phyloP scores from a whole-genome alignment of 1,140 invertebrate genomes.

The Bombyx mandarina region DNA sequence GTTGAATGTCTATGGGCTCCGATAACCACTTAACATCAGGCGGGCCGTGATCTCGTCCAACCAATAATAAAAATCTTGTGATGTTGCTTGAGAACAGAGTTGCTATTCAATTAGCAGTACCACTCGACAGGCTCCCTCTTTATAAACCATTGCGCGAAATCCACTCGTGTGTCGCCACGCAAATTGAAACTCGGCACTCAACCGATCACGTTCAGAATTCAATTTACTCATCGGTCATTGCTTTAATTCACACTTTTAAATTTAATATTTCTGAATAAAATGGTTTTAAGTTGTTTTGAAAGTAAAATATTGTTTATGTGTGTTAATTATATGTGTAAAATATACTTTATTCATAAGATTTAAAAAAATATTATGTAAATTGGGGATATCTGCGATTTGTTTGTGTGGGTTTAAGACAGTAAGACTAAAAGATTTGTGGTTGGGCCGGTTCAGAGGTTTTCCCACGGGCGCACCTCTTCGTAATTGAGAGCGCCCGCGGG shows the following conservation, averaged over 20 bases:
- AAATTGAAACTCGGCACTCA: conserved; percentile 68
- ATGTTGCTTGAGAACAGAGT: conserved; percentile 36
- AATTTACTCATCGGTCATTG: too few species aligned
- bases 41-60: too few species aligned
- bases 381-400: conserved; percentile 24
- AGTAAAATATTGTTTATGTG: too few species aligned
- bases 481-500: conserved; percentile 68
- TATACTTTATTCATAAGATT: too few species aligned
- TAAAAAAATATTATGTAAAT: too few species aligned
- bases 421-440: conserved; percentile 57
- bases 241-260: too few species aligned
- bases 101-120: conserved; percentile 64
- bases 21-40: too few species aligned
- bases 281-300: too few species aligned
- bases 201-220: conserved; percentile 38
- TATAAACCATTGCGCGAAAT: conserved; percentile 49
- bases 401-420: conserved; percentile 27
- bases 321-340: too few species aligned
- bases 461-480: conserved; percentile 62
- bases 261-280: too few species aligned
- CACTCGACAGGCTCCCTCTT: conserved; percentile 52
- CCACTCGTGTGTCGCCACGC: conserved; percentile 65
- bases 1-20: too few species aligned
- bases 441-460: conserved; percentile 39
- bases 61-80: too few species aligned